phyloP scores from a whole-genome alignment of 2,113 vertebrate species.

The Podiceps cristatus region DNA sequence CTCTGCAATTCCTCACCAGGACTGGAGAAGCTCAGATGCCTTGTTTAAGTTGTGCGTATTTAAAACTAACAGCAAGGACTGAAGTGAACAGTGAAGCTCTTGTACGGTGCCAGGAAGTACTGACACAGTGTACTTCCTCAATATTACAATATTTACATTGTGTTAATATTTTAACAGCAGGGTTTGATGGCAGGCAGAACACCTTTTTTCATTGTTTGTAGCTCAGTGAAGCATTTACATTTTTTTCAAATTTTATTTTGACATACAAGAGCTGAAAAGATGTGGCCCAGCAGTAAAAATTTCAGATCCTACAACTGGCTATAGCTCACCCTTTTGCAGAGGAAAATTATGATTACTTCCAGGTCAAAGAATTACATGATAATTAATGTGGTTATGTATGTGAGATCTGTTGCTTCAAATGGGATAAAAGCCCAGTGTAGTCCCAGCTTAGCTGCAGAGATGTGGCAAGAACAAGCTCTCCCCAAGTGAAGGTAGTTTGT shows the following conservation, averaged over 20 bases:
- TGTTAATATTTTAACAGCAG: conserved; percentile 61
- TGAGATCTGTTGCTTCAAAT: not conserved
- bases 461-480: not conserved
- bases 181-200: conserved; percentile 57
- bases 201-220: conserved; percentile 58
- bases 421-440: not conserved
- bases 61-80: conserved; percentile 64
- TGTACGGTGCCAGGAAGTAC: conserved; percentile 61
- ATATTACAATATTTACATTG: conserved; percentile 73
- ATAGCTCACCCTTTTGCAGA: not conserved
- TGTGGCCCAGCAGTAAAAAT: not conserved
- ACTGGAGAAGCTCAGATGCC: conserved; percentile 65
- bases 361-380: not conserved
- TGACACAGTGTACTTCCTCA: conserved; percentile 72
- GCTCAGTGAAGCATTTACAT: not conserved
- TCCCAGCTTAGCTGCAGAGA: not conserved
- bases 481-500: not conserved
- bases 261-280: conserved; percentile 5
- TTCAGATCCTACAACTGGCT: not conserved
- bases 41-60: conserved; percentile 57
- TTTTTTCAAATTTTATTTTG: conserved; percentile 28
- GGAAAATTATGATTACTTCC: conserved; percentile 21
- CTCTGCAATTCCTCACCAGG: not conserved
- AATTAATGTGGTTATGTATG: not conserved
- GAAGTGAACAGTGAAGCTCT: conserved; percentile 66